phyloP scores from a whole-genome alignment of 1,140 invertebrate genomes.

The Vanessa atalanta region DNA sequence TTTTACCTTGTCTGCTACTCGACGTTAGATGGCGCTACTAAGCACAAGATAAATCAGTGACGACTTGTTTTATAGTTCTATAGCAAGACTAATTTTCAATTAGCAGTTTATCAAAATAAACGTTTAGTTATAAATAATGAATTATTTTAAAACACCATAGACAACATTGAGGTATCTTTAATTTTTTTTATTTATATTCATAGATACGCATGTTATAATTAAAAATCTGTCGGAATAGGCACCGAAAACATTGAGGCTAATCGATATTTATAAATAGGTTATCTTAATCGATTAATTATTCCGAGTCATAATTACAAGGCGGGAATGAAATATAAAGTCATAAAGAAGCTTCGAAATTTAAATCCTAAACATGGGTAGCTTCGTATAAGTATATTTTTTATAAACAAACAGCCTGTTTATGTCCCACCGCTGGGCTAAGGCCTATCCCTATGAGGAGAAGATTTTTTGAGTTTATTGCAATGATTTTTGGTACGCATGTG shows the following conservation, averaged over 20 bases:
- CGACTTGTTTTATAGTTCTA: not conserved
- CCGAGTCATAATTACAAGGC: not conserved
- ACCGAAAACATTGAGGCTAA: not conserved
- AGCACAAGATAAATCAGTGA: not conserved
- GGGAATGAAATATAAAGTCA: not conserved
- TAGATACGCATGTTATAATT: not conserved
- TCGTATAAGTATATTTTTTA: too few relatives aligned
- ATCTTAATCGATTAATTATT: constrained; percentile 3
- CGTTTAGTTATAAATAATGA: not conserved
- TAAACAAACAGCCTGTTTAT: too few relatives aligned
- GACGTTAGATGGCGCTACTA: constrained; percentile 52
- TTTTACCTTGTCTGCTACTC: constrained; percentile 39
- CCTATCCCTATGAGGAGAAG: too few relatives aligned
- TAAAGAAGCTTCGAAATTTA: not conserved
- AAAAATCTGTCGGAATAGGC: not conserved
- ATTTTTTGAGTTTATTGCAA: too few relatives aligned
- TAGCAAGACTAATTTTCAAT: not conserved
- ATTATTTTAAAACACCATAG: not conserved
- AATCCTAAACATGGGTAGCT: not conserved
- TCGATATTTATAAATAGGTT: constrained; percentile 1
- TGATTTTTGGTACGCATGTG: too few relatives aligned
- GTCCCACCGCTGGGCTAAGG: too few relatives aligned
- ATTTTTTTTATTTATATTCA: not conserved
- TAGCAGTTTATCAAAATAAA: not conserved
- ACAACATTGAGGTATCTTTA: not conserved